A percentile compares a stretch with the other conserved stretches of the same genome.
These are phyloP conservation scores for Hoplodrina blanda DNA, from an alignment of 2,888 invertebrate species.

Conservation along the genomic window DNA sequence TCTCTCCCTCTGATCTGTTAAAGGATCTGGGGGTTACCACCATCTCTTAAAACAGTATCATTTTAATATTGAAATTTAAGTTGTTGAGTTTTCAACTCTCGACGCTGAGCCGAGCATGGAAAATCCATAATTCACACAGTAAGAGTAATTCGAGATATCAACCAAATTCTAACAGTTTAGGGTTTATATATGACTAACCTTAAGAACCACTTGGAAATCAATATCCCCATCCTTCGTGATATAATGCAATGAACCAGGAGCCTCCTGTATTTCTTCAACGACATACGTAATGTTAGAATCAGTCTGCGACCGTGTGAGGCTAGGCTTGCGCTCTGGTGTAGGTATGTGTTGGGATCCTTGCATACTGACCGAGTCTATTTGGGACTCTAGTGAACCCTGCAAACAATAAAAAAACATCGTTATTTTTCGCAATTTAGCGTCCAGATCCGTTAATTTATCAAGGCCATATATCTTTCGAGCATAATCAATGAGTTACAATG, in stretches of 20 bases:
- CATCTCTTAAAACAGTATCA: no score
- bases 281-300: conserved; percentile 97
- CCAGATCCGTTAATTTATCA: not conserved
- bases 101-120: no score
- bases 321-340: conserved; percentile 92
- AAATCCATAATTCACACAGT: no score
- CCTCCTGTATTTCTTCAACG: conserved; percentile 96
- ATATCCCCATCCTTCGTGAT: conserved; percentile 99
- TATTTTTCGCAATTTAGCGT: not conserved
- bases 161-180: no score
- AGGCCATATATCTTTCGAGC: no score
- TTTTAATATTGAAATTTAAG: no score
- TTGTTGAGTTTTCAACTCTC: no score
- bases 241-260: conserved; percentile 96
- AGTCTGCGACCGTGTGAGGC: conserved; percentile 96
- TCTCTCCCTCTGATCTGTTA: no score
- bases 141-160: no score
- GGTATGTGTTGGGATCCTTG: conserved; percentile 91
- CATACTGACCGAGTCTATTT: conserved; percentile 94
- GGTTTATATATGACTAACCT: conserved; percentile 85
- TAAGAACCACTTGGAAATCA: conserved; percentile 96
- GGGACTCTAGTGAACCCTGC: conserved; percentile 96
- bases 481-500: no score
- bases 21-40: no score
- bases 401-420: not conserved